Base-by-base conservation (phyloP, 2,113 vertebrate genomes). In the Pseudorhombus dupliciocellatus region DNA sequence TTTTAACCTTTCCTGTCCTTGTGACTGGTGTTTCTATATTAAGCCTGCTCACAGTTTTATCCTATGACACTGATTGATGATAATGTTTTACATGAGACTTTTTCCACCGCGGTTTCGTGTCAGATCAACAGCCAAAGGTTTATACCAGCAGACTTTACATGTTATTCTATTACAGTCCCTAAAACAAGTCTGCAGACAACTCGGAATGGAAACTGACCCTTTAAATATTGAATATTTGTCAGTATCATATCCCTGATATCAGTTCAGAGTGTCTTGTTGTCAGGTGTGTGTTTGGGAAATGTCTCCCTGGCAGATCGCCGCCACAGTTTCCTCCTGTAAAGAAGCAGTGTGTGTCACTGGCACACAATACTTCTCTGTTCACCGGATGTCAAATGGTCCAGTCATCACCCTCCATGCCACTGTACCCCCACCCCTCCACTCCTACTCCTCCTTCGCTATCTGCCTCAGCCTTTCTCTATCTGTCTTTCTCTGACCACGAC, bases 291-390 rank as follows among this genome's bases (percentile, higher is more conserved):
- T 9, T 44, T 25, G 20, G 5, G 50, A 30, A 52, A 12, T 20
- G 40, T 21, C 46, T 50, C 46, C 20, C 46, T 50, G 46, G 20
- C 46, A 50, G 46, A 21, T 31, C 6, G 57, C 12, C 57, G 8
- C 11, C 26, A 42, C 30, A 53, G 28, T 24, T 59, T 56, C 25
- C 51, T 65, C 73, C 48, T 24, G 72, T 57, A 56, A 67, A 73
- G 31, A 65, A 60, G 25, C n/a, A 11, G 34, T 44, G 63, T 56
- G 70, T 73, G 66, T 44, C 61, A 66, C 73, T 70, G 78, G 55
- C 66, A 84, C 80, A 90, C 87, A 92, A 85, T 83, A 85, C 84
- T 53, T 44, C 84, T 89, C 83, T 87, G 83, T 89, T 87, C 76
- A 65, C 55, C 1, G 18, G 62, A 89, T 74, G 70, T 82, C 69